Evolutionary conservation across 2,888 invertebrate genomes (phyloP).

Genomic region (Rambutsinella grinnellia): DNA sequence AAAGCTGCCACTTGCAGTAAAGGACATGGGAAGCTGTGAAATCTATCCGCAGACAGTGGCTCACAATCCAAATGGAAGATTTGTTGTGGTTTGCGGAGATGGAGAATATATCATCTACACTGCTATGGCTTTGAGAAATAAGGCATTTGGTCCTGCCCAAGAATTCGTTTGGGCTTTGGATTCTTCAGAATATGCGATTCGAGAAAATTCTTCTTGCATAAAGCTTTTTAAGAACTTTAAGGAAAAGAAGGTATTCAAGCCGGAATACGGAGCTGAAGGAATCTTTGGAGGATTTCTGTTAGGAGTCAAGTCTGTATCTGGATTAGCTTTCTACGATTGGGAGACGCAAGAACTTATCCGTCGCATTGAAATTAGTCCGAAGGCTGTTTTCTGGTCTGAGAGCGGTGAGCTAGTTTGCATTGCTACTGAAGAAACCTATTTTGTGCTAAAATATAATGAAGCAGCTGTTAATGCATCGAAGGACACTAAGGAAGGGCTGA

Average conservation of each 20-base stretch:
- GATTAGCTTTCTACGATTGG: slow-evolving; percentile 98
- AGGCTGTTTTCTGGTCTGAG: slow-evolving; percentile 97
- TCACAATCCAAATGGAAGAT: slow-evolving; percentile 97
- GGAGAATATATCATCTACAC: slow-evolving; percentile 99
- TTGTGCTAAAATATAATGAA: slow-evolving; percentile 89
- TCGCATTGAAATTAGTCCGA: slow-evolving; percentile 96
- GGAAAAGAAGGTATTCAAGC: slow-evolving; percentile 94
- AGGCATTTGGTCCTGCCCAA: slow-evolving; percentile 97
- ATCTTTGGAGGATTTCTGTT: slow-evolving; percentile 93
- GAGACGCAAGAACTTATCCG: slow-evolving; percentile 91
- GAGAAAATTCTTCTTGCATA: slow-evolving; percentile 91
- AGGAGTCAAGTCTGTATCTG: slow-evolving; percentile 92
- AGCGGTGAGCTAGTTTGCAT: slow-evolving; percentile 93
- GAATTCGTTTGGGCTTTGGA: slow-evolving; percentile 99
- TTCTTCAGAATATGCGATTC: slow-evolving; percentile 84
- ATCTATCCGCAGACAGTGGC: slow-evolving; percentile 99
- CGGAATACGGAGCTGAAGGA: slow-evolving; percentile 96
- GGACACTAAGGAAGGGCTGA: slow-evolving; percentile 81
- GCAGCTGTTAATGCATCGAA: slow-evolving; percentile 83
- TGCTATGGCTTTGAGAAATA: slow-evolving; percentile 98
- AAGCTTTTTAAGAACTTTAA: slow-evolving; percentile 99
- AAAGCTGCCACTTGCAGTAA: slow-evolving; percentile 91
- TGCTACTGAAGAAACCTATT: slow-evolving; percentile 96
- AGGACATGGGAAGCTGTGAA: slow-evolving; percentile 99
- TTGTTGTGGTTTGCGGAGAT: slow-evolving; percentile 97